A percentile compares a stretch with the other conserved stretches of the same genome.
Evolutionary conservation across 1,140 invertebrate species (phyloP).

Genomic region (Coboldia fuscipes): DNA sequence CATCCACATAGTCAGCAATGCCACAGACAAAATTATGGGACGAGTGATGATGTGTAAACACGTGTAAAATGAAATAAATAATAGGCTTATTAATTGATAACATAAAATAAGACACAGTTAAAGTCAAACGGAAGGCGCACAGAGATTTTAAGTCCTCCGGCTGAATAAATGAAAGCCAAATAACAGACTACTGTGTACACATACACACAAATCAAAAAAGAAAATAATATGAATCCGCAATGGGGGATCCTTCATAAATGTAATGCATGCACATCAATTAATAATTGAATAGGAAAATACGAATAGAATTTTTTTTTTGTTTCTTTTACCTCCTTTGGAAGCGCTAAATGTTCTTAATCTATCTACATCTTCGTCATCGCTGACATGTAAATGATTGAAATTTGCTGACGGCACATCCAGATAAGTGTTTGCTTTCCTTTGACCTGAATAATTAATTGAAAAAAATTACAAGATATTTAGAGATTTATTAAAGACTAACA

Average conservation of each 20-base stretch:
- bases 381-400: constrained; percentile 23
- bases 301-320: not conserved
- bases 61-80: not conserved
- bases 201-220: not conserved
- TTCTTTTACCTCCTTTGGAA: constrained; percentile 62
- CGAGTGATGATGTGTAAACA: not conserved
- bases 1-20: too few species aligned
- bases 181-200: too few species aligned
- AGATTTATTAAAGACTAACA: not conserved
- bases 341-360: constrained; percentile 72
- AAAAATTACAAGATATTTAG: too few species aligned
- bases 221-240: not conserved
- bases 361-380: constrained; percentile 41
- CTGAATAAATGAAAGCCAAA: not conserved
- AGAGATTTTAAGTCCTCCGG: too few species aligned
- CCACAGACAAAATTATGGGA: not conserved
- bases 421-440: constrained; percentile 50
- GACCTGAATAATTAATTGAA: constrained; percentile 12
- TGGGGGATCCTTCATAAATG: not conserved
- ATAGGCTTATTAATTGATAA: not conserved
- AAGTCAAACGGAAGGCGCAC: too few species aligned
- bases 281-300: not conserved
- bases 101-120: not conserved
- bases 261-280: not conserved
- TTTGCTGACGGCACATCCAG: constrained; percentile 49